Evolutionary conservation across 1,140 invertebrate genomes (phyloP).

Genomic region (Drosophila azteca): DNA sequence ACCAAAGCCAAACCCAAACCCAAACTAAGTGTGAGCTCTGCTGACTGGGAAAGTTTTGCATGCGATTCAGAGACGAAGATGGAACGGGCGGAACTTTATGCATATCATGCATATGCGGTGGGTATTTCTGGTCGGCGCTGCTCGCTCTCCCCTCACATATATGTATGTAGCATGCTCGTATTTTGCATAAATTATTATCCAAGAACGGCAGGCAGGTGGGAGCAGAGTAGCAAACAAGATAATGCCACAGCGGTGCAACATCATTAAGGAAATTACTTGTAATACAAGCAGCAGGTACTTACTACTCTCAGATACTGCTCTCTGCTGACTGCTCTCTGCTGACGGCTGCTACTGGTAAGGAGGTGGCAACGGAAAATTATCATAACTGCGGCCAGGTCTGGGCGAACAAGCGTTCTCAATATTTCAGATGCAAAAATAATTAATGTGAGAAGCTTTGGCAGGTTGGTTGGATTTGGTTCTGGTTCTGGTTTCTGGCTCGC

Average conservation of each 20-base stretch:
- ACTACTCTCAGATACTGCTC: slow-evolving; percentile 38
- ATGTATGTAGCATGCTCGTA: slow-evolving; percentile 5
- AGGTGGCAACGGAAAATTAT: slow-evolving; percentile 58
- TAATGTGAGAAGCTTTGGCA: slow-evolving; percentile 69
- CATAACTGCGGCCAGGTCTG: slow-evolving; percentile 54
- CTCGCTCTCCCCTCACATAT: slow-evolving; percentile 52
- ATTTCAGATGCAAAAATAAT: slow-evolving; percentile 76
- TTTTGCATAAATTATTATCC: slow-evolving; percentile 79
- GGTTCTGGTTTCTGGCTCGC: slow-evolving; percentile 15
- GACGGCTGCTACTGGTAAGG: not conserved
- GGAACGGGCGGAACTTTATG: slow-evolving; percentile 38
- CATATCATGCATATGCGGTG: slow-evolving; percentile 49
- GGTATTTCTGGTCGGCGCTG: slow-evolving; percentile 7
- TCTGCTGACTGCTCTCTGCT: slow-evolving; percentile 13
- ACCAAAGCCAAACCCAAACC: slow-evolving; percentile 28
- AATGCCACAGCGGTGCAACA: slow-evolving; percentile 77
- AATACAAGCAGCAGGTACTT: slow-evolving; percentile 71
- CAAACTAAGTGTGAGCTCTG: slow-evolving; percentile 7
- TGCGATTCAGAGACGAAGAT: slow-evolving; percentile 43
- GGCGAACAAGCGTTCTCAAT: slow-evolving; percentile 55
- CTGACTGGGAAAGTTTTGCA: slow-evolving; percentile 61
- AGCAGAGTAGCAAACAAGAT: slow-evolving; percentile 67
- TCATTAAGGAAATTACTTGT: slow-evolving; percentile 81
- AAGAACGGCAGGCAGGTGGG: slow-evolving; percentile 20
- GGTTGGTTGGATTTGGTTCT: slow-evolving; percentile 26